Evolutionary conservation across 2,797 vertebrate genomes (phyloP).

Genomic region (Artibeus jamaicensis): DNA sequence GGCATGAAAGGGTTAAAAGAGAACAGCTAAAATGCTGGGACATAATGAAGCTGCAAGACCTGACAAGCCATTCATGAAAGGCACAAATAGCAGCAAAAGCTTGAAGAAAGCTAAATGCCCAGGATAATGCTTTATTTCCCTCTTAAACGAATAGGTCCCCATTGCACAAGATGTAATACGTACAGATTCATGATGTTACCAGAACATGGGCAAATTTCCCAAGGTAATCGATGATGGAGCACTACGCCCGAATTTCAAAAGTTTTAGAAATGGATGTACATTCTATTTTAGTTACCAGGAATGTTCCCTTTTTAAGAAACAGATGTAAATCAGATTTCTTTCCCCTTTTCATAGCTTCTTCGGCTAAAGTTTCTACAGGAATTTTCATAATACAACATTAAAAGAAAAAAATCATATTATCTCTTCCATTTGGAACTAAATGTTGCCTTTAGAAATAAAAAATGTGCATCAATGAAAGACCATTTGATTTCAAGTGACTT

Average conservation of each 20-base stretch:
- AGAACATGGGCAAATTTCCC: neutral
- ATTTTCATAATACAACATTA: neutral
- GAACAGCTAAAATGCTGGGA: constrained; percentile 43
- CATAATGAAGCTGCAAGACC: constrained; percentile 63
- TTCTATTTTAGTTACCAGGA: constrained; percentile 28
- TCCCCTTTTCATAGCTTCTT: neutral
- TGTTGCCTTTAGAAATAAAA: constrained; percentile 17
- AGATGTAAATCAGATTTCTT: constrained; percentile 29
- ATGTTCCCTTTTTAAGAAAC: constrained; percentile 36
- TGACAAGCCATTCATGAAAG: constrained; percentile 39
- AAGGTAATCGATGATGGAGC: neutral
- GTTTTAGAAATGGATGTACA: constrained; percentile 4
- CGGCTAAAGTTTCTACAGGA: constrained; percentile 28
- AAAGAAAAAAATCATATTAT: neutral
- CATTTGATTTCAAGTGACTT: neutral
- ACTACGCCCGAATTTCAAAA: constrained; percentile 2
- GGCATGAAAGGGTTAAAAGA: constrained; percentile 63
- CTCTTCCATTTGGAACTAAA: neutral
- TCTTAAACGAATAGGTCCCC: neutral
- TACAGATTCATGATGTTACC: neutral
- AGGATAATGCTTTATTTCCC: neutral
- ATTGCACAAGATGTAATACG: neutral
- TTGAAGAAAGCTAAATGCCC: constrained; percentile 56
- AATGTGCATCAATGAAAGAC: neutral
- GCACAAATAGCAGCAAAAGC: neutral